Percentiles rank a stretch among this genome's conserved stretches.
Evolutionary conservation across 1,140 invertebrate species (phyloP).

Genomic region (Onthophagus taurus): DNA sequence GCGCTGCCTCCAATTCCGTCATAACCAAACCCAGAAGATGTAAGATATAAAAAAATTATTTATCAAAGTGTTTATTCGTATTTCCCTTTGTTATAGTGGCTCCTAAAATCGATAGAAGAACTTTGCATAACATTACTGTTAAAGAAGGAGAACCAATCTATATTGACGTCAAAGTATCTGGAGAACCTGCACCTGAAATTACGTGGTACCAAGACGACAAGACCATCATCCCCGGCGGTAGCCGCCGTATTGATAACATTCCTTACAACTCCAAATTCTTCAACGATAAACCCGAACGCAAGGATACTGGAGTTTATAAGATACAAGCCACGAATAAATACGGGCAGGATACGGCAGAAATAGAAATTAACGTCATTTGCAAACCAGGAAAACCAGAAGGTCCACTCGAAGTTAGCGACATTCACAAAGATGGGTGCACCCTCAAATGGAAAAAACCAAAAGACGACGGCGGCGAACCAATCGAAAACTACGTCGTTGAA

Average conservation of each 20-base stretch:
- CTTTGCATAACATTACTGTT: conserved; percentile 64
- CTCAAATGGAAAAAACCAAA: conserved; percentile 96
- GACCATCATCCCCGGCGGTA: conserved; percentile 44
- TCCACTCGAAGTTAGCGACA: conserved; percentile 88
- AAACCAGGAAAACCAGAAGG: conserved; percentile 88
- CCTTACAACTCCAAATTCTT: conserved; percentile 81
- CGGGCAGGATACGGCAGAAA: conserved; percentile 80
- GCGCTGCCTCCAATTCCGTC: conserved; percentile 60
- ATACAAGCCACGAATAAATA: conserved; percentile 78
- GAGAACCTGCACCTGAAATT: conserved; percentile 75
- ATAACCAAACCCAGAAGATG: conserved; percentile 78
- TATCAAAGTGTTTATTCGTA: conserved; percentile 9
- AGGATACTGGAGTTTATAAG: conserved; percentile 78
- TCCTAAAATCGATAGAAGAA: conserved; percentile 83
- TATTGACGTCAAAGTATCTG: conserved; percentile 74
- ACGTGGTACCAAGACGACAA: conserved; percentile 60
- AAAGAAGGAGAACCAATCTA: conserved; percentile 76
- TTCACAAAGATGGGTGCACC: conserved; percentile 90
- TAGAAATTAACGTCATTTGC: conserved; percentile 86
- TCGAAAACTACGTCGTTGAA: conserved; percentile 91
- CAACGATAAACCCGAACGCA: conserved; percentile 70
- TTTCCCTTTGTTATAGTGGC: conserved; percentile 54
- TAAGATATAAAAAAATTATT: conserved; percentile 41
- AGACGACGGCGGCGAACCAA: conserved; percentile 93
- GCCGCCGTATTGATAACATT: conserved; percentile 65